phyloP scores from a whole-genome alignment of 2,113 vertebrate species.

The Boulengeromyrus knoepffleri region DNA sequence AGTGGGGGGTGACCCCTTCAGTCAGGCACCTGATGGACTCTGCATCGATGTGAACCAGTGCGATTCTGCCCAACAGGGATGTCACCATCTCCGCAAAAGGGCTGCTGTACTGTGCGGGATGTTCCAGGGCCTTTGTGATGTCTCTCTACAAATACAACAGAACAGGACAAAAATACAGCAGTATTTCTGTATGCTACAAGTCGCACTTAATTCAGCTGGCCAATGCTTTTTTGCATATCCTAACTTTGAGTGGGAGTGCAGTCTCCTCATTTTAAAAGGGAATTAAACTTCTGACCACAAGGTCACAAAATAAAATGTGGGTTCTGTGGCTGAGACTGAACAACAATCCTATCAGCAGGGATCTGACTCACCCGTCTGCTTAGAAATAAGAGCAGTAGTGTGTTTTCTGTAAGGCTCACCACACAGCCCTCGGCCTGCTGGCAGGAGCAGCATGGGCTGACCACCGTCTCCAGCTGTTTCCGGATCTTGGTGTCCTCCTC shows the following conservation, averaged over 20 bases:
- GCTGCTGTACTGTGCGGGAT: slow-evolving; percentile 77
- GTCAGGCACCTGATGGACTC: slow-evolving; percentile 71
- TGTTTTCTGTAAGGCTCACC: slow-evolving; percentile 52
- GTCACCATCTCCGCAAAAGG: slow-evolving; percentile 86
- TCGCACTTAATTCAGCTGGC: neutral
- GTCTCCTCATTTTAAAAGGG: neutral
- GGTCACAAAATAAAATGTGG: neutral
- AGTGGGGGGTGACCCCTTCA: neutral
- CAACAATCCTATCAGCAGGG: neutral
- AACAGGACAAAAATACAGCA: neutral
- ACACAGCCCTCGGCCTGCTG: slow-evolving; percentile 77
- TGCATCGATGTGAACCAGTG: slow-evolving; percentile 74
- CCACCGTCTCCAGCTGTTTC: slow-evolving; percentile 71
- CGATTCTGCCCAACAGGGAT: slow-evolving; percentile 78
- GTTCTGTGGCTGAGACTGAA: neutral
- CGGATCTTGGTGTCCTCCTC: slow-evolving; percentile 93
- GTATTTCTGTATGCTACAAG: neutral
- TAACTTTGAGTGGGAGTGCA: neutral
- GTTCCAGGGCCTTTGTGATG: slow-evolving; percentile 75
- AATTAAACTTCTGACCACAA: neutral
- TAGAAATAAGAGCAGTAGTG: neutral
- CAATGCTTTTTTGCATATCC: neutral
- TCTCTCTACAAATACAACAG: slow-evolving; percentile 57
- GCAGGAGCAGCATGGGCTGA: slow-evolving; percentile 71
- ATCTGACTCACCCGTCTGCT: neutral